Evolutionary conservation across 2,888 invertebrate species (phyloP).

Genomic region (Xylophagus ater): DNA sequence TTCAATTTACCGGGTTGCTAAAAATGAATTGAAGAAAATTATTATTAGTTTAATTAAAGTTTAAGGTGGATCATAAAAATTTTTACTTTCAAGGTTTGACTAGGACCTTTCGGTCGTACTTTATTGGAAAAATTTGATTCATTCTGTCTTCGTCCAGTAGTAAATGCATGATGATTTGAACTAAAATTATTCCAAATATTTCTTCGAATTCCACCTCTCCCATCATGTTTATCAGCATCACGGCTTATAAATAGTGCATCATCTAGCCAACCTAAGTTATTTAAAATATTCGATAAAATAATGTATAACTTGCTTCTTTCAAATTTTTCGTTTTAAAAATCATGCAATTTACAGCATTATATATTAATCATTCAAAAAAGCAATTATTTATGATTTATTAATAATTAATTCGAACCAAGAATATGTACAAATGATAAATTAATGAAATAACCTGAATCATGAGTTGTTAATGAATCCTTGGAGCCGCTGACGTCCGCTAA

Average conservation of each 20-base stretch:
- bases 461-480: constrained; percentile 67
- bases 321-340: no score
- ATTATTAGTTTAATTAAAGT: background rate
- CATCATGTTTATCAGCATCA: constrained; percentile 32
- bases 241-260: constrained; percentile 41
- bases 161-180: constrained; percentile 54
- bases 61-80: background rate
- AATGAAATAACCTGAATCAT: constrained; percentile 60
- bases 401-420: no score
- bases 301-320: no score
- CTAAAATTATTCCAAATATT: constrained; percentile 51
- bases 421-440: constrained; percentile 18
- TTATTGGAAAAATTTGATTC: constrained; percentile 40
- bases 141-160: constrained; percentile 54
- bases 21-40: constrained; percentile 15
- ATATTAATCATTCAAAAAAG: no score
- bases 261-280: constrained; percentile 43
- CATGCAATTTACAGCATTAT: no score
- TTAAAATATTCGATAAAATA: constrained; percentile 6
- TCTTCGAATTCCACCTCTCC: constrained; percentile 30
- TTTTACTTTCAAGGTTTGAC: constrained; percentile 53
- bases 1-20: constrained; percentile 84
- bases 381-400: no score
- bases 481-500: constrained; percentile 70
- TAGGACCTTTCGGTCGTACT: constrained; percentile 56